A percentile compares a stretch with the other conserved stretches of the same genome.
Conservation (phyloP, 2,888 invertebrate genomes). For the Eustalomyia histrio region DNA sequence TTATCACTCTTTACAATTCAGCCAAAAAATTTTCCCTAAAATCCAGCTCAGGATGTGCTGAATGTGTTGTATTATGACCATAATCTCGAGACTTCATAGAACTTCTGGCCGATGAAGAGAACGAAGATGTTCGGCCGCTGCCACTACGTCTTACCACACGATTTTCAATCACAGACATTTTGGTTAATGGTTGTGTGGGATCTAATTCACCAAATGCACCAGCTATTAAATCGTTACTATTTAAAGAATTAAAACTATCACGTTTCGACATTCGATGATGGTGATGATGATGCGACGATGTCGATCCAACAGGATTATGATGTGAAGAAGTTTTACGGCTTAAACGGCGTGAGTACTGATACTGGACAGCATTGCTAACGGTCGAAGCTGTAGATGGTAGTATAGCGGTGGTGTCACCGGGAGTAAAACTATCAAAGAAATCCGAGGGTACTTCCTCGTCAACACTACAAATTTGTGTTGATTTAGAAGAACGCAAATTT, state of each 20-base stretch:
- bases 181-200: slow-evolving; percentile 77
- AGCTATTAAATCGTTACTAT: slow-evolving; percentile 76
- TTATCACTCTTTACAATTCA: slow-evolving; percentile 73
- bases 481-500: slow-evolving; percentile 41
- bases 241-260: slow-evolving; percentile 77
- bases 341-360: slow-evolving; percentile 75
- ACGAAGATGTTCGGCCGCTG: slow-evolving; percentile 74
- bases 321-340: slow-evolving; percentile 77
- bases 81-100: slow-evolving; percentile 78
- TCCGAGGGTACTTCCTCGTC: slow-evolving; percentile 75
- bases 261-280: slow-evolving; percentile 71
- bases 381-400: slow-evolving; percentile 63
- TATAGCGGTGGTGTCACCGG: slow-evolving; percentile 68
- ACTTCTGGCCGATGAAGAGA: slow-evolving; percentile 76
- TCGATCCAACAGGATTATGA: slow-evolving; percentile 60
- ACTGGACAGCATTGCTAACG: slow-evolving; percentile 72
- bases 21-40: slow-evolving; percentile 79
- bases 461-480: slow-evolving; percentile 47
- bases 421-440: slow-evolving; percentile 74
- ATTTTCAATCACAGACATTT: slow-evolving; percentile 78
- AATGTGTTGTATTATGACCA: slow-evolving; percentile 74
- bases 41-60: slow-evolving; percentile 77
- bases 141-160: slow-evolving; percentile 76
- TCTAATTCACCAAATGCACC: slow-evolving; percentile 77
- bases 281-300: slow-evolving; percentile 64